Conservation (phyloP, 1,140 invertebrate species). For the Cardiocondyla obscurior region DNA sequence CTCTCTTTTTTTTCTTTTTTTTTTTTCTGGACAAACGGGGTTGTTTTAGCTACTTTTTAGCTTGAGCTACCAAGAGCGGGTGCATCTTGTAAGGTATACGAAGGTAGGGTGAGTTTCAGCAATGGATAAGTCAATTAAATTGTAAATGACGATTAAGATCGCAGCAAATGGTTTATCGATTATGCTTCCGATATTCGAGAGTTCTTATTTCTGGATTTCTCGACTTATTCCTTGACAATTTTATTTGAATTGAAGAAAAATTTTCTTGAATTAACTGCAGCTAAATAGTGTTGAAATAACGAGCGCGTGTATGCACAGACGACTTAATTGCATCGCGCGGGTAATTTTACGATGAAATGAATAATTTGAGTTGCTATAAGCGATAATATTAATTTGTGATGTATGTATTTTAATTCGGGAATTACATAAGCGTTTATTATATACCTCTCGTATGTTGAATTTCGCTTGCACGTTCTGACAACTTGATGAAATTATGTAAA, state of each 20-base stretch:
- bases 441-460: constrained; percentile 14
- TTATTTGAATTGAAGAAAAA: not conserved
- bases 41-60: not conserved
- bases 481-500: constrained; percentile 6
- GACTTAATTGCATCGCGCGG: constrained; percentile 11
- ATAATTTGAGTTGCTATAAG: constrained; percentile 37
- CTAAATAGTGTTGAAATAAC: not conserved
- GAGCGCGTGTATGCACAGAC: not conserved
- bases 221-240: not conserved
- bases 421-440: constrained; percentile 16
- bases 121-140: not conserved
- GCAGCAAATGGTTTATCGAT: not conserved
- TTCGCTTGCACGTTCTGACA: constrained; percentile 19
- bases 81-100: not conserved
- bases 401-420: constrained; percentile 3
- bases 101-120: not conserved
- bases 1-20: too few relatives aligned
- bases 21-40: not conserved
- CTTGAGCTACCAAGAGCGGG: not conserved
- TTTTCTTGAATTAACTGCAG: not conserved
- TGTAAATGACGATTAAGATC: not conserved
- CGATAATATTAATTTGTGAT: constrained; percentile 40
- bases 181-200: not conserved
- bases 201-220: not conserved
- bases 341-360: constrained; percentile 20